These are phyloP conservation scores for Cyphomyrus discorhynchus DNA, from an alignment of 2,113 vertebrate genomes.

Conservation along the genomic window DNA sequence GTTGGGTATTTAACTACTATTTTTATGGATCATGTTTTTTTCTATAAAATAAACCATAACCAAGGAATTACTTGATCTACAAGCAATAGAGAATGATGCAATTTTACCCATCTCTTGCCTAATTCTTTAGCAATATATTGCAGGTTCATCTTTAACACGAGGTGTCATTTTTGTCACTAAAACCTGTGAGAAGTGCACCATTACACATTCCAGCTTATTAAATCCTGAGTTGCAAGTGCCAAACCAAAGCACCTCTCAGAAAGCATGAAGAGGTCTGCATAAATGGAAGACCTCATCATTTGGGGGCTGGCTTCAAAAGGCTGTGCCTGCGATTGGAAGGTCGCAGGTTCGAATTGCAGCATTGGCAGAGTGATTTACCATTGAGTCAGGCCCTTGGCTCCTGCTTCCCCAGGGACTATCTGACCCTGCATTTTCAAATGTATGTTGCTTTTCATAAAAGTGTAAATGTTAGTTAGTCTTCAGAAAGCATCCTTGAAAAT, in stretches of 20 bases:
- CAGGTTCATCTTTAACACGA: background rate
- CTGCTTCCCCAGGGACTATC: background rate
- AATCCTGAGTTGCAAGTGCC: background rate
- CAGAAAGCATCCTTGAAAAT: background rate
- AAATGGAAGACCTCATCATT: background rate
- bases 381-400: background rate
- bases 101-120: background rate
- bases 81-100: background rate
- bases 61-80: background rate
- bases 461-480: background rate
- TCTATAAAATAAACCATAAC: background rate
- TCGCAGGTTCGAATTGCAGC: background rate
- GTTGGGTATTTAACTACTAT: background rate
- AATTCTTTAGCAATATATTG: background rate
- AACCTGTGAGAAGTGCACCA: background rate
- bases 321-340: background rate
- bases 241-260: background rate
- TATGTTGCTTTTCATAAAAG: background rate
- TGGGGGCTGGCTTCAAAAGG: background rate
- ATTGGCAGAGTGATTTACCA: background rate
- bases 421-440: background rate
- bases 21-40: background rate
- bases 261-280: background rate
- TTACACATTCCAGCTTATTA: background rate
- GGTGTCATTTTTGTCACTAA: background rate